Evolutionary conservation across 2,113 vertebrate genomes (phyloP), one percentile per base, ranked within the genome.

Genomic region (Neopipo cinnamomea): DNA sequence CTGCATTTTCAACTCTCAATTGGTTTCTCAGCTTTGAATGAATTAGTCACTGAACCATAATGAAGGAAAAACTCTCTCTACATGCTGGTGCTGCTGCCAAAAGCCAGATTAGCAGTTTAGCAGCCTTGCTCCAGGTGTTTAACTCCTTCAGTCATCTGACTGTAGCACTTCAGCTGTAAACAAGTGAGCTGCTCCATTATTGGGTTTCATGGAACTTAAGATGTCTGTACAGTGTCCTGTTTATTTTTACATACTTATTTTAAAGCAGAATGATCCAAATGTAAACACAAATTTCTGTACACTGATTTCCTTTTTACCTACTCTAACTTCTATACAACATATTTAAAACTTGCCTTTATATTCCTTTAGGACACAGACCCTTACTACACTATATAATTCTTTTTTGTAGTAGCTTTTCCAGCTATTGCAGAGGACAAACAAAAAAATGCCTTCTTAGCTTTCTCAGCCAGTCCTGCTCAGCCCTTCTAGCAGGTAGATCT

Each of bases 1-100:
- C 65, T 72, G 30, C 7, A 6, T 91, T 93, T 89, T 86, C 46
- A 62, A 3, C 42, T 88, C 91, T 92, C 71, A 42, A 22, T 37
- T 70, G 85, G 88, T 85, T 93, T 95, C 75, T 89, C 76, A 89
- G 83, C 80, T 89, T 84, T 86, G 93, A 94, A 78, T 92, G 89
- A 88, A 74, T 92, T 78, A 89, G 75, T 35, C 79, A 77, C 61
- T 91, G 88, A 93, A 92, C 80, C 56, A 27, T 71, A 92, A 89
- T 37, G 61, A 83, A 91, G 56, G 47, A 58, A 89, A 91, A 81
- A 74, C 46, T 77, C 73, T 78, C 73, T 41, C 90, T 88, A 59
- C 53, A 41, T 0, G 35, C 61, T 72, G 73, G 63, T 66, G 37
- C 56, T 49, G 62, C 88, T 93, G 95, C 93, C 92, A 95, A 92